Conservation (phyloP, 2,888 invertebrate species). For the Scelioninae gen. 1 region DNA sequence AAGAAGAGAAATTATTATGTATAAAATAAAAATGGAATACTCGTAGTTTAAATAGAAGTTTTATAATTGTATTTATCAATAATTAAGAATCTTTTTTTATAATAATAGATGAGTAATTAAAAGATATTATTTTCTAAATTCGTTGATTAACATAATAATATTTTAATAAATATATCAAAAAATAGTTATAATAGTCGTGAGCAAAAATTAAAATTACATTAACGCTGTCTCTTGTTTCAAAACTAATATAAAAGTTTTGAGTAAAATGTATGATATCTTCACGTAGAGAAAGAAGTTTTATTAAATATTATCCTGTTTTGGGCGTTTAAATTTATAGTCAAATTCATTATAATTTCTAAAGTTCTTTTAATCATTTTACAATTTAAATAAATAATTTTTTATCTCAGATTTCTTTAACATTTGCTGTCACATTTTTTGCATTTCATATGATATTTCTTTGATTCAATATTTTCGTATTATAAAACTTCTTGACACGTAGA, state of each 20-base stretch:
- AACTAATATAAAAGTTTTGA: constrained; percentile 23
- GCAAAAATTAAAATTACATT: constrained; percentile 16
- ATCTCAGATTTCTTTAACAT: neutral
- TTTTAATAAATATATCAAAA: neutral
- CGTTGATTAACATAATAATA: neutral
- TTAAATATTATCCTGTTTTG: constrained; percentile 1
- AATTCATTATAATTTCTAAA: neutral
- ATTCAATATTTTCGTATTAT: constrained; percentile 12
- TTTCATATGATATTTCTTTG: constrained; percentile 4
- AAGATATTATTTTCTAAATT: too few species aligned
- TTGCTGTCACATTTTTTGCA: neutral
- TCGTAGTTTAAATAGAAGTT: too few species aligned
- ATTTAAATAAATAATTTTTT: neutral
- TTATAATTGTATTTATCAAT: too few species aligned
- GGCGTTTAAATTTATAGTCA: neutral
- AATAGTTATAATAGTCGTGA: neutral
- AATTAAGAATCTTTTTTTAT: too few species aligned
- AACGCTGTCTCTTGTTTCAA: constrained; percentile 5
- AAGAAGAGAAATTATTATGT: too few species aligned
- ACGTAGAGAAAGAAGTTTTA: constrained; percentile 19
- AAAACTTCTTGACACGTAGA: constrained; percentile 8
- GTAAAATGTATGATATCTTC: constrained; percentile 11
- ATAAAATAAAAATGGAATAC: too few species aligned
- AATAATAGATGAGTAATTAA: too few species aligned
- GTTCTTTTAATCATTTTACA: neutral